phyloP scores from a whole-genome alignment of 2,113 vertebrate genomes.

The Eudyptes chrysolophus region DNA sequence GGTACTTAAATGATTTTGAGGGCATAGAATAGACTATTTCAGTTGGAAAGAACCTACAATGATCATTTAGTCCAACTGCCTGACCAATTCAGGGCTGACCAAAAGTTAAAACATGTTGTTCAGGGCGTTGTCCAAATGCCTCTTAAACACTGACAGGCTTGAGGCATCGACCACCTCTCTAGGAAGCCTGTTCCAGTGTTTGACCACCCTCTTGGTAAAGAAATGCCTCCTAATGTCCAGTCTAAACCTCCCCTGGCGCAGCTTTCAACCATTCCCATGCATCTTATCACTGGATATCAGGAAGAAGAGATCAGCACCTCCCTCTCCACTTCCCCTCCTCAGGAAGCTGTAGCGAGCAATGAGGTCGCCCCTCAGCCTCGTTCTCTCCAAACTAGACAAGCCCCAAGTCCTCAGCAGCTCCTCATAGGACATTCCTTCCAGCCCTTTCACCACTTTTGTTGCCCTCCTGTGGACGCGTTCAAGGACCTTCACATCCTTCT shows the following conservation, averaged over 20 bases:
- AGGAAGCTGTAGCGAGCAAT: background rate
- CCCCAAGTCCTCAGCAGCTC: background rate
- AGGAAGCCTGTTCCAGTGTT: background rate
- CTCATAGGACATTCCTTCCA: background rate
- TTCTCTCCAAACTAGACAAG: background rate
- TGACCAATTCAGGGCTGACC: background rate
- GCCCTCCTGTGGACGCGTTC: background rate
- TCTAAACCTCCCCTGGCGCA: background rate
- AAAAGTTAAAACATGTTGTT: background rate
- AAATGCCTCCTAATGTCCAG: background rate
- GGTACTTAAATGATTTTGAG: background rate
- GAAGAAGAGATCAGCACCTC: background rate
- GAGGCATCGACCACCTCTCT: accelerated
- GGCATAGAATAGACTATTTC: background rate
- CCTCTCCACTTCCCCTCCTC: background rate
- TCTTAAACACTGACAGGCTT: background rate
- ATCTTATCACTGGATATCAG: background rate
- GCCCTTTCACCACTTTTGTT: background rate
- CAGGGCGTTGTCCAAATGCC: background rate
- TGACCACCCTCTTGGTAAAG: background rate
- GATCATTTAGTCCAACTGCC: background rate
- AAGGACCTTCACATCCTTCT: background rate
- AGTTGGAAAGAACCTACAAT: accelerated
- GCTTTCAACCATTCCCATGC: background rate
- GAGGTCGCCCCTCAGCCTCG: background rate